These are phyloP conservation scores for Leptopilina drosophilae DNA, from an alignment of 2,888 invertebrate species.

Conservation along the genomic window DNA sequence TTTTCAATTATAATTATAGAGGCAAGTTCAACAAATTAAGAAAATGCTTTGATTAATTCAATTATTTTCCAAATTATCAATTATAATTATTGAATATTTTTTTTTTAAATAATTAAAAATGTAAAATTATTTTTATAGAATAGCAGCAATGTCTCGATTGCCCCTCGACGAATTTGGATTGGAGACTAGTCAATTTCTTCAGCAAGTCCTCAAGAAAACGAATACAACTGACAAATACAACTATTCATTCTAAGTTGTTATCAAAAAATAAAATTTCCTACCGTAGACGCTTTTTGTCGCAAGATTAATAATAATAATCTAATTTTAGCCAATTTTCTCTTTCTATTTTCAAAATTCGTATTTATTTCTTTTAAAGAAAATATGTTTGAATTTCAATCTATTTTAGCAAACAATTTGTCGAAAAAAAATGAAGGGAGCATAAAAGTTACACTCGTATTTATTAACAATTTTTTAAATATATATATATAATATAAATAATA, in stretches of 20 bases:
- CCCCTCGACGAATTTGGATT: conserved; percentile 82
- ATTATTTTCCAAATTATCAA: no score
- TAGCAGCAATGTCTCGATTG: conserved; percentile 80
- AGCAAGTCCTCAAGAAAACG: conserved; percentile 76
- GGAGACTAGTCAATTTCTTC: conserved; percentile 78
- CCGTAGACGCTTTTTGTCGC: neutral
- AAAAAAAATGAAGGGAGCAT: neutral
- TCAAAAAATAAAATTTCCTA: conserved; percentile 56
- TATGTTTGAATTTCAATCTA: neutral
- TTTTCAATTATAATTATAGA: no score
- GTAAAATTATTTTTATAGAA: conserved; percentile 72
- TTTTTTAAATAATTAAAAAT: no score
- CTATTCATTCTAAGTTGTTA: conserved; percentile 72
- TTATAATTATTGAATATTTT: no score
- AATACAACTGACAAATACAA: conserved; percentile 73
- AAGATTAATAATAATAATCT: neutral
- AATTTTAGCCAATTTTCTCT: neutral
- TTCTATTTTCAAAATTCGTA: neutral
- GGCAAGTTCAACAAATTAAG: no score
- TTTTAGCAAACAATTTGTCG: no score
- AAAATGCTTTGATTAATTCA: no score
- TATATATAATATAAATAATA: neutral
- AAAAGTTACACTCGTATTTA: neutral
- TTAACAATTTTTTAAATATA: neutral
- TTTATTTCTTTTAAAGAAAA: neutral